Evolutionary conservation across 2,797 vertebrate genomes (phyloP).

Genomic region (Emydoidea blandingii): DNA sequence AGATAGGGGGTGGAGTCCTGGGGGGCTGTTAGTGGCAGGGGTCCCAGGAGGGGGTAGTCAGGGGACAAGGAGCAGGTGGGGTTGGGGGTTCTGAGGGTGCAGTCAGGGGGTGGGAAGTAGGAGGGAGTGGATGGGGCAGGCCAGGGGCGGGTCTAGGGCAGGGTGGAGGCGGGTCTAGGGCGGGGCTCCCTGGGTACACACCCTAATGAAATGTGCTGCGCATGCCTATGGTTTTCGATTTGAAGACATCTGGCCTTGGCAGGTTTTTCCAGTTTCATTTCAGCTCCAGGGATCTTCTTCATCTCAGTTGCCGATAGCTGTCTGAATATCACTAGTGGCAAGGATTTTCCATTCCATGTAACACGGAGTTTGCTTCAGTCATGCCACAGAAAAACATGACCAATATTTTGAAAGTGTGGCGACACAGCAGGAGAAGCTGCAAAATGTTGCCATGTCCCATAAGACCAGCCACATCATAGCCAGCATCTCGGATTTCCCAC

Average conservation of each 20-base stretch:
- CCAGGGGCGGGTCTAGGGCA: no score
- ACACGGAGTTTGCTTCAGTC: background rate
- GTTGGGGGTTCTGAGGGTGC: no score
- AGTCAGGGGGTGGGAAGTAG: no score
- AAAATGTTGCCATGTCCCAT: conserved; percentile 26
- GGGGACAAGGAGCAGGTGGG: no score
- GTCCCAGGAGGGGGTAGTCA: no score
- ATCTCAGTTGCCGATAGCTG: background rate
- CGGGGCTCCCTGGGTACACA: no score
- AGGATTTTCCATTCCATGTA: background rate
- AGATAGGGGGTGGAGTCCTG: no score
- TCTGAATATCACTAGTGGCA: background rate
- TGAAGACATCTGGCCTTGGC: background rate
- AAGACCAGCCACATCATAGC: conserved; percentile 43
- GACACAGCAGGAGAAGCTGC: background rate
- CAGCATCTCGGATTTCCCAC: conserved; percentile 56
- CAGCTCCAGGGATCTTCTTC: background rate
- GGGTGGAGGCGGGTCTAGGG: no score
- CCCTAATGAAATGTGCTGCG: no score
- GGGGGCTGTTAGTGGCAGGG: no score
- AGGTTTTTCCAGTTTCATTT: background rate
- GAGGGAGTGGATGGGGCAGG: no score
- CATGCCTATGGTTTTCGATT: background rate
- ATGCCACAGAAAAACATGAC: background rate
- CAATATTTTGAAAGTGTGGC: background rate